These are phyloP conservation scores for Falco columbarius DNA, from an alignment of 2,797 vertebrate species.

Conservation along the genomic window DNA sequence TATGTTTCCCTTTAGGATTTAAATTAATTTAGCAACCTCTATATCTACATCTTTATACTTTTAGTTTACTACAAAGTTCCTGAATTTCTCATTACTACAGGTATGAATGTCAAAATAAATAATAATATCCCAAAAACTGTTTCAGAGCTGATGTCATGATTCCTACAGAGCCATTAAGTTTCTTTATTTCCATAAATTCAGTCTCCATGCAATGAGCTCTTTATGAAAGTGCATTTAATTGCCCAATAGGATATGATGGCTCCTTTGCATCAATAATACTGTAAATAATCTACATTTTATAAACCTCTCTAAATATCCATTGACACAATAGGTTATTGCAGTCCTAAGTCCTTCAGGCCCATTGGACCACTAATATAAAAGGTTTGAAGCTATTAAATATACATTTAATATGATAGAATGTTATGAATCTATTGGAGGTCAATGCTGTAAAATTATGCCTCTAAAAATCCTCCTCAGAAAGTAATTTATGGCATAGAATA, in stretches of 20 bases:
- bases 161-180: constrained; percentile 43
- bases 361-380: constrained; percentile 54
- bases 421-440: constrained; percentile 61
- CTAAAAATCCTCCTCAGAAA: constrained; percentile 50
- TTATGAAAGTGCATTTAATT: constrained; percentile 71
- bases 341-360: constrained; percentile 24
- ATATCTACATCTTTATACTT: not conserved
- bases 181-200: constrained; percentile 67
- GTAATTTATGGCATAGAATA: constrained; percentile 60
- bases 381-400: constrained; percentile 62
- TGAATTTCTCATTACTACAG: constrained; percentile 33
- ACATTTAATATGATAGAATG: constrained; percentile 63
- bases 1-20: not conserved
- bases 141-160: constrained; percentile 24
- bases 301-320: constrained; percentile 48
- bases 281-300: constrained; percentile 69
- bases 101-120: constrained; percentile 49
- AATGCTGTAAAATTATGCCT: constrained; percentile 61
- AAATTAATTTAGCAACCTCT: not conserved
- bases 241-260: constrained; percentile 54
- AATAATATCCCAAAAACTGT: constrained; percentile 24
- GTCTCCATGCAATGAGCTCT: constrained; percentile 27
- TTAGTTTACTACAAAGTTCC: not conserved
- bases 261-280: constrained; percentile 69
- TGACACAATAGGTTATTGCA: constrained; percentile 16